Evolutionary conservation across 2,797 vertebrate genomes (phyloP), one percentile per base, ranked within the genome.

Genomic region (Gephyroberyx darwinii): DNA sequence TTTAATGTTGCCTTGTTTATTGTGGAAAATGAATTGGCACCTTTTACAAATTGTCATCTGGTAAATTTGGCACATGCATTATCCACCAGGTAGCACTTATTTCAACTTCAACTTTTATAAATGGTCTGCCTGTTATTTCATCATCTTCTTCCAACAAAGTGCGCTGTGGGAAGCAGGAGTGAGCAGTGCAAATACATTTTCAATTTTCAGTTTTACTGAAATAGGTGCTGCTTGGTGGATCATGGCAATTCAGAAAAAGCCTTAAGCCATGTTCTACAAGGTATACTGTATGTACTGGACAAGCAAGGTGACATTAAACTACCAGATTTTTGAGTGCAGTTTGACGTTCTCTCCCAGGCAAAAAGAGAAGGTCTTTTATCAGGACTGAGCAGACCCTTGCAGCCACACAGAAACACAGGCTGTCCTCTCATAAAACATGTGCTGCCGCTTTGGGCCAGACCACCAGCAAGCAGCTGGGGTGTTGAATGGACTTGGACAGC

Each of bases 91-190:
- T 41, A 13, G 8, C 33, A 56, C 14, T 58, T 45, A 26, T 16
- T 31, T 22, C 17, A 47, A 50, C 39, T 47, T 60, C 3, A 65
- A 52, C 5, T 52, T 67, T 75, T 47, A 71, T 8, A 52, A 59
- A 26, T 55, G 47, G 8, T 54, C 67, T 73, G 70, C 41, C 41
- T 43, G 8, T 37, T 78, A 50, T 66, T 81, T 77, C 52, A 64
- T 82, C 77, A 77, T 48, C 14, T 9, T 53, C 39, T 75, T 20
- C 20, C 13, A 41, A 16, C 54, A 57, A 5, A n/a, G 8, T n/a
- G 19, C 19, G 62, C 55, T 22, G 66, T 14, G 19, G 19, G 31
- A 31, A 62, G 63, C 2, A 48, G 55, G 1, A 73, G 71, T 66
- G 65, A 57, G 67, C 52, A 55, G 35, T 14, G 17, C 35, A 80